Evolutionary conservation across 2,113 vertebrate genomes (phyloP).

Genomic region (Phoxinus phoxinus): DNA sequence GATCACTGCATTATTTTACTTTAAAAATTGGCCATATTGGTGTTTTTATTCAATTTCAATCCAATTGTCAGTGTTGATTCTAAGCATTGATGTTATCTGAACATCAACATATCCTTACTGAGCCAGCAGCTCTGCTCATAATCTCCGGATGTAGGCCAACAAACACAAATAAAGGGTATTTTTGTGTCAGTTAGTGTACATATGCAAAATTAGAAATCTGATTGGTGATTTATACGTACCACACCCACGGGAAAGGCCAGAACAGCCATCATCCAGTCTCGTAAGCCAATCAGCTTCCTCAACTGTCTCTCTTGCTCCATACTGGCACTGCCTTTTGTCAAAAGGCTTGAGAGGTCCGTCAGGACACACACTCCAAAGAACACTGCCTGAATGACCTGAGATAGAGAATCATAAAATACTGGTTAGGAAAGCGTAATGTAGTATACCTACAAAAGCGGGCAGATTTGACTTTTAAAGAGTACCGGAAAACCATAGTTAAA

Average conservation of each 20-base stretch:
- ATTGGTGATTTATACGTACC: conserved; percentile 79
- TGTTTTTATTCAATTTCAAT: background rate
- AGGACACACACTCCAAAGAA: conserved; percentile 96
- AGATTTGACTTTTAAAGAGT: too few species aligned
- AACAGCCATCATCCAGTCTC: conserved; percentile 97
- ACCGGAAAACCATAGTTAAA: too few species aligned
- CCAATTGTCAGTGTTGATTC: background rate
- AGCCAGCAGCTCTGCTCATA: background rate
- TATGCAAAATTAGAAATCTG: conserved; percentile 11
- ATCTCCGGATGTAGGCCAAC: background rate
- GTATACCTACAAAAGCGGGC: background rate
- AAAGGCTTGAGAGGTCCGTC: conserved; percentile 92
- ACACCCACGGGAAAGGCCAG: conserved; percentile 94
- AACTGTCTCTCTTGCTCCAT: conserved; percentile 94
- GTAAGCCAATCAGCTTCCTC: conserved; percentile 89
- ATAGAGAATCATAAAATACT: conserved; percentile 4
- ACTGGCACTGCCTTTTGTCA: conserved; percentile 89
- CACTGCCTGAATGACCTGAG: conserved; percentile 92
- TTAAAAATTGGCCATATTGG: background rate
- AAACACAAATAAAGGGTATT: background rate
- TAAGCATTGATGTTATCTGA: conserved; percentile 27
- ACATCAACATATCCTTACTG: conserved; percentile 11
- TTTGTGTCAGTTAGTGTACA: background rate
- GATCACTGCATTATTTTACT: background rate
- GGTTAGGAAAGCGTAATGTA: background rate